phyloP scores from a whole-genome alignment of 2,888 invertebrate species.

The Nowickia ferox region DNA sequence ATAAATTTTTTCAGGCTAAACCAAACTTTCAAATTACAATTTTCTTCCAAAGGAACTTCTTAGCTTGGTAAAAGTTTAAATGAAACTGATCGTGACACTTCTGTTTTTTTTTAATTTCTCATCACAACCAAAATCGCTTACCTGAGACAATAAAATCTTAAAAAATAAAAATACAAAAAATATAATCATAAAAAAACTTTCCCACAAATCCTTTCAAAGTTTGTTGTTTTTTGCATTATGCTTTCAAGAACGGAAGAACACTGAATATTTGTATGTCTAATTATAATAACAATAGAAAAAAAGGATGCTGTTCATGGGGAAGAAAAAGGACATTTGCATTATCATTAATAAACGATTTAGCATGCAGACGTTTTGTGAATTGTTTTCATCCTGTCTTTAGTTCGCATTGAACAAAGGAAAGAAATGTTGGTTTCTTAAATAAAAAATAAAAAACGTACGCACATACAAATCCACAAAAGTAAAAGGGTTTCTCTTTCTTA shows the following conservation, averaged over 20 bases:
- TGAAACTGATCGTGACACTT: slow-evolving; percentile 41
- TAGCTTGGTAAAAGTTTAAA: slow-evolving; percentile 31
- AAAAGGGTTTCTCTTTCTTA: slow-evolving; percentile 41
- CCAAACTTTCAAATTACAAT: neutral
- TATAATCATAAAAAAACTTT: slow-evolving; percentile 17
- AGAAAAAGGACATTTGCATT: slow-evolving; percentile 70
- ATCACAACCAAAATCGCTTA: slow-evolving; percentile 25
- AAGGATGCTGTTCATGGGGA: neutral
- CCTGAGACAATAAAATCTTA: slow-evolving; percentile 29
- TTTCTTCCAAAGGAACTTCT: slow-evolving; percentile 1
- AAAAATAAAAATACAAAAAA: too few species aligned
- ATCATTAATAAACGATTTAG: slow-evolving; percentile 63
- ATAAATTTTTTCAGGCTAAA: neutral
- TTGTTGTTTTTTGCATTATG: slow-evolving; percentile 15
- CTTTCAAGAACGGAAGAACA: slow-evolving; percentile 51
- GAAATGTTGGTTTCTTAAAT: slow-evolving; percentile 49
- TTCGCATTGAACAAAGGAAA: slow-evolving; percentile 45
- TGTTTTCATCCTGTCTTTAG: slow-evolving; percentile 50
- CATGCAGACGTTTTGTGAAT: slow-evolving; percentile 57
- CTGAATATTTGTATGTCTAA: slow-evolving; percentile 73
- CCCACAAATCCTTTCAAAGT: slow-evolving; percentile 47
- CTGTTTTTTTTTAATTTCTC: slow-evolving; percentile 11
- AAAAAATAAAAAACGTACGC: neutral
- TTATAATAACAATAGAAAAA: slow-evolving; percentile 75
- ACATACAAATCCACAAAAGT: slow-evolving; percentile 13